These are phyloP conservation scores for Sminthopsis crassicaudata DNA, from an alignment of 2,113 vertebrate species.

Conservation along the genomic window DNA sequence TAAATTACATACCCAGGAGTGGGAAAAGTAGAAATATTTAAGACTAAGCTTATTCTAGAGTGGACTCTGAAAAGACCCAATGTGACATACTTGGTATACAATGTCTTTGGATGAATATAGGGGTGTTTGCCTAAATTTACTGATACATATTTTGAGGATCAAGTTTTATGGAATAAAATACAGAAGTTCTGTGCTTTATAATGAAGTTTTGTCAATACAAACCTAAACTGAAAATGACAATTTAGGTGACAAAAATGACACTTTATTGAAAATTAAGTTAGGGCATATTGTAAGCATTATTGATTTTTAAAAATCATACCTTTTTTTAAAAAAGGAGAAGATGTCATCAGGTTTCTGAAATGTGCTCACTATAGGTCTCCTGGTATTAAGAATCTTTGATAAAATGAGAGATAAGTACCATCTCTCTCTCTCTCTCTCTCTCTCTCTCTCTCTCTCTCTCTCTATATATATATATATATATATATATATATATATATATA, in stretches of 20 bases:
- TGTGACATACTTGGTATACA: neutral
- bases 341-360: neutral
- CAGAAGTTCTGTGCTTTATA: neutral
- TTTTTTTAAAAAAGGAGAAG: neutral
- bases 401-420: neutral
- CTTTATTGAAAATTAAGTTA: neutral
- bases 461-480: too few relatives aligned
- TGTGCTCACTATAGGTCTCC: neutral
- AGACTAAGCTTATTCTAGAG: neutral
- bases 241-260: neutral
- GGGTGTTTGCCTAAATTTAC: conserved; percentile 5
- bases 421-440: neutral
- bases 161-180: conserved; percentile 30
- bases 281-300: neutral
- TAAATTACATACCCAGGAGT: neutral
- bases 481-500: too few relatives aligned
- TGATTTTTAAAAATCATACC: neutral
- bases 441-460: too few relatives aligned
- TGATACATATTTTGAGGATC: neutral
- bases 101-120: conserved; percentile 13
- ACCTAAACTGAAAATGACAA: neutral
- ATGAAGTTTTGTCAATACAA: neutral
- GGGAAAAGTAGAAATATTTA: conserved; percentile 40
- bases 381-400: neutral
- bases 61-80: neutral